These are phyloP conservation scores for Lutjanus argentimaculatus DNA, from an alignment of 2,797 vertebrate genomes.

Conservation along the genomic window DNA sequence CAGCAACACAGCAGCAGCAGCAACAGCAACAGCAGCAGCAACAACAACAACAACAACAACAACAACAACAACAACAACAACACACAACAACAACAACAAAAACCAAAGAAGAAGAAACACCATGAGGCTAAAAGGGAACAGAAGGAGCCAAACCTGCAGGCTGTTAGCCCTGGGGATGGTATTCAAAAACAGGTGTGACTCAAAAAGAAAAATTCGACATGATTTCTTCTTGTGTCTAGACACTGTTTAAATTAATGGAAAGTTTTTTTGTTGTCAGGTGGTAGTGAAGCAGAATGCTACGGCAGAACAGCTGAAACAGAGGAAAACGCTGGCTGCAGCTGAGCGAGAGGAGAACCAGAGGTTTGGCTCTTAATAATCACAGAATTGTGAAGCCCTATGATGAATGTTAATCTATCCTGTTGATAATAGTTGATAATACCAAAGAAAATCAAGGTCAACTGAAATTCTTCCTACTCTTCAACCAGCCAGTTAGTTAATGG, in stretches of 20 bases:
- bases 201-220: background rate
- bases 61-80: conserved; percentile 89
- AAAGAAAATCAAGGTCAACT: too few relatives aligned
- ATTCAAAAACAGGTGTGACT: conserved; percentile 93
- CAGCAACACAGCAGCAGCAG: conserved; percentile 85
- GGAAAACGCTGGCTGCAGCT: conserved; percentile 92
- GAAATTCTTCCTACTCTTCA: too few relatives aligned
- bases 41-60: conserved; percentile 76
- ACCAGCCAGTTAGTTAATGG: too few relatives aligned
- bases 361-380: conserved; percentile 60
- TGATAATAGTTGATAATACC: background rate
- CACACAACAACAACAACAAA: conserved; percentile 72
- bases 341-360: conserved; percentile 98
- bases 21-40: conserved; percentile 90
- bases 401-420: background rate
- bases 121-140: conserved; percentile 89
- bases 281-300: conserved; percentile 93
- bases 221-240: background rate
- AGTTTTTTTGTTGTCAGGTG: conserved; percentile 81
- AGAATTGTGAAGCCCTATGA: background rate
- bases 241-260: background rate
- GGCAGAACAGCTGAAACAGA: conserved; percentile 97
- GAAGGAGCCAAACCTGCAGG: conserved; percentile 89
- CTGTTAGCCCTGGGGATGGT: conserved; percentile 90
- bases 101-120: conserved; percentile 92